phyloP scores from a whole-genome alignment of 2,797 vertebrate species.

The Rhyacichthys aspro region DNA sequence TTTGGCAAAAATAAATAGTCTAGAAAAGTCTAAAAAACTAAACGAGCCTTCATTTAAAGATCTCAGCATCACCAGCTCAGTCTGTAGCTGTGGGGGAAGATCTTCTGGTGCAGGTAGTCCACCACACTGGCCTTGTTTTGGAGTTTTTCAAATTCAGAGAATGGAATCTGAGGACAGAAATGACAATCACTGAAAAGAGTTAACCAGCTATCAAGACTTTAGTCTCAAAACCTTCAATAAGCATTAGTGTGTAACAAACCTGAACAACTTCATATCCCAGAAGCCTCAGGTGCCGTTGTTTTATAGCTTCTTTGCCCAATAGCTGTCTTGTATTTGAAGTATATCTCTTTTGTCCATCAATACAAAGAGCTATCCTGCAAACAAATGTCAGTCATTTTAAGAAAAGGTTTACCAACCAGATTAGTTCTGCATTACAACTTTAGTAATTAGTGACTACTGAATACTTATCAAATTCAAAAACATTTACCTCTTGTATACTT shows the following conservation, averaged over 20 bases:
- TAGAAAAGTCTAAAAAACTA: not conserved
- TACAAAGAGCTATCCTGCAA: constrained; percentile 88
- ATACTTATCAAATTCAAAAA: not conserved
- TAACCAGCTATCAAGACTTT: not conserved
- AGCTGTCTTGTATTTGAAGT: constrained; percentile 80
- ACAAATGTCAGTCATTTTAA: not conserved
- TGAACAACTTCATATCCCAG: constrained; percentile 93
- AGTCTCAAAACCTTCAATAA: not conserved
- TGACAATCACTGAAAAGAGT: constrained; percentile 12
- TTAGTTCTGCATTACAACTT: no score
- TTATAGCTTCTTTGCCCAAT: constrained; percentile 89
- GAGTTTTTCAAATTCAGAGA: constrained; percentile 85
- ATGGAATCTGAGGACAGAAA: constrained; percentile 89
- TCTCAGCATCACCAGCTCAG: constrained; percentile 71
- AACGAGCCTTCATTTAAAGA: not conserved
- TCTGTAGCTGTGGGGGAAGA: constrained; percentile 84
- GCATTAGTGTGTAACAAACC: constrained; percentile 69
- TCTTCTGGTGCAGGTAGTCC: constrained; percentile 90
- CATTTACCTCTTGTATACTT: constrained; percentile 84
- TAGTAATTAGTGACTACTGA: no score
- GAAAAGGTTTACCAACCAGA: no score
- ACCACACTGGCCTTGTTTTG: constrained; percentile 68
- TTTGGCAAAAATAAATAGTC: constrained; percentile 50
- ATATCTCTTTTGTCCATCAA: constrained; percentile 89
- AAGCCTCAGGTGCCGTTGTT: constrained; percentile 89